Base-by-base conservation (phyloP, 2,797 vertebrate genomes). In the Mycteria americana region DNA sequence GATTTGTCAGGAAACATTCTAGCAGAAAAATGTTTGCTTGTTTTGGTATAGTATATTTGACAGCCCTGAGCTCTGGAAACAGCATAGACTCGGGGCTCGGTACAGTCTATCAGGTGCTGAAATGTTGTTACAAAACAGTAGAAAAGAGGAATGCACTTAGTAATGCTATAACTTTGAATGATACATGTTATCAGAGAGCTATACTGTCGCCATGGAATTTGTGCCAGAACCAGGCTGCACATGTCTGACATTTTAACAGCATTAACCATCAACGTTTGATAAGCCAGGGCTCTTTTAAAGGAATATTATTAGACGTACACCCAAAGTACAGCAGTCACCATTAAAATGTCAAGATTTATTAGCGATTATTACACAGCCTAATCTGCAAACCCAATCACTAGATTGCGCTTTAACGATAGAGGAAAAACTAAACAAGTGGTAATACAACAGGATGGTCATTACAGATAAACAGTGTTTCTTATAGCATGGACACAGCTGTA, bases 131-230 rank as follows among this genome's bases (percentile, higher is more conserved):
- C 31, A 96, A 92, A 94, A 54, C 91, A 95, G 93, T 16, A 67
- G 91, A 63, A 30, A 65, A 69, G 79, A 97, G 93, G 94, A 97
- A 96, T 96, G 95, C 91, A 91, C 85, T 94, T 84, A 90, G 85
- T 75, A 95, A 89, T 0, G 21, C 86, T 67, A 33, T 86, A 96
- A 95, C 81, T 91, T 85, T 5, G 60, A 45, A 33, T 48, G 69
- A 75, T 92, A 17, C 50, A 88, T 76, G 15, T 88, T 94, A 92
- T 95, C 93, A 91, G 91, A 63, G 70, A 85, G 72, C 75, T 83
- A 75, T 4, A 64, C 62, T 0, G 6, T 76, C 50, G 0, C 78
- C 63, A 5, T 77, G 92, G 92, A 89, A 95, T 95, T 62, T 60
- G 83, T 81, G 74, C 83, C 87, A 94, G 82, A 92, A n/a, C 64